Base-by-base conservation (phyloP, 2,888 invertebrate species). In the Macrophya alboannulata region DNA sequence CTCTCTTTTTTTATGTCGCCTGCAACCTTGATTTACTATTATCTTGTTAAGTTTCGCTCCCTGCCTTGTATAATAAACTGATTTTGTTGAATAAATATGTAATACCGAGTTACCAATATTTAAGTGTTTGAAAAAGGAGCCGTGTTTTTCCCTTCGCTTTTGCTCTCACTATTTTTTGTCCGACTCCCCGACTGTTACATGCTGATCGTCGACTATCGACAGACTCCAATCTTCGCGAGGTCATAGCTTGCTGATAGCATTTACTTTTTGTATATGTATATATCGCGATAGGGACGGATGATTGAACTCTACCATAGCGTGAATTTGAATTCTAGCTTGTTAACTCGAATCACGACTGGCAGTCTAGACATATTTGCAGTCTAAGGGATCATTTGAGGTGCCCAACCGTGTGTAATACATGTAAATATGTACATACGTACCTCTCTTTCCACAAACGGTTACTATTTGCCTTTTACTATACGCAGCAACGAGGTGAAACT, bases 31-130 rank as follows among this genome's bases (percentile, higher is more conserved):
- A 43, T 51, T 43, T 10, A 59, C 43, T 51, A 21, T n/a, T 25
- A 77, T 55, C 51, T 81, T 43, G 81, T 81, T 81, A 81, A 81
- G 81, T 81, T 81, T 81, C 10, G 21, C n/a, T 37, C 62, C 59
- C 77, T 55, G 59, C 62, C 43, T 81, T 81, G 59, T 81, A 81
- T 51, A 12, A 45, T 81, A 81, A 81, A 12, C 10, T 43, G 15
- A 21, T 40, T 81, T 81, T 12, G 43, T 81, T 81, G 81, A 81
- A 81, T 81, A 81, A 81, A 62, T 62, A 81, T 81, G 25, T 43
- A 31, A 43, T 62, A 51, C 40, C 10, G n/a, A 79, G 55, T 55
- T 45, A 48, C 6, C 25, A 45, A 45, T 25, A 25, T 45, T 76
- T 21, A 25, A 43, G 10, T 48, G 21, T 45, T n/a, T 31, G 8